Evolutionary conservation across 2,113 vertebrate genomes (phyloP).

Genomic region (Embiotoca jacksoni): DNA sequence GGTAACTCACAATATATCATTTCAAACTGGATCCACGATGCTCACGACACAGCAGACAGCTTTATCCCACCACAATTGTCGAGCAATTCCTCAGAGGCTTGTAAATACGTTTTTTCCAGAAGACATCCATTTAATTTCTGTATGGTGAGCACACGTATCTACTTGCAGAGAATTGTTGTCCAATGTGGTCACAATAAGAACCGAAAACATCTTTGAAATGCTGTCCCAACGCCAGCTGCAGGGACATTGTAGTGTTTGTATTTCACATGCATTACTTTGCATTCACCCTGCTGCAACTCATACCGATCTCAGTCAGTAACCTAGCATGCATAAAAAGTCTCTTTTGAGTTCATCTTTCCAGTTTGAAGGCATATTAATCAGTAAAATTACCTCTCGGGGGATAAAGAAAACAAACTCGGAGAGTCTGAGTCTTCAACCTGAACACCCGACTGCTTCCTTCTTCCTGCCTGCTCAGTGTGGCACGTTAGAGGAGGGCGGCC

Average conservation of each 20-base stretch:
- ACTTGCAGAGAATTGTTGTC: neutral
- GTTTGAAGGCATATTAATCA: neutral
- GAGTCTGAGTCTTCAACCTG: no score
- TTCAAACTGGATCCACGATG: neutral
- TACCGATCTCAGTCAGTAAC: no score
- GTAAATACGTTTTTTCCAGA: neutral
- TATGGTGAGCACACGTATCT: neutral
- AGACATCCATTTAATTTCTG: conserved; percentile 1
- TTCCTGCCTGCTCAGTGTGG: conserved; percentile 86
- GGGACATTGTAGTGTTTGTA: neutral
- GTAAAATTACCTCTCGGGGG: neutral
- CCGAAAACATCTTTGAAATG: neutral
- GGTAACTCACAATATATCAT: conserved; percentile 68
- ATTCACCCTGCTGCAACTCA: no score
- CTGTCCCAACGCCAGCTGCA: neutral
- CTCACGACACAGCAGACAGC: neutral
- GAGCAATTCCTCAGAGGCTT: neutral
- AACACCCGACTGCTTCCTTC: neutral
- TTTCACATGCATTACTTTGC: neutral
- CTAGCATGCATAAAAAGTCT: no score
- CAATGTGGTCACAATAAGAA: neutral
- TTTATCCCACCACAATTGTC: neutral
- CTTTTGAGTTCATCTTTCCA: neutral
- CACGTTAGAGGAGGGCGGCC: conserved; percentile 90
- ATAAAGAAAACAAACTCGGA: neutral